These are phyloP conservation scores for Nansenia antarctica DNA, from an alignment of 2,113 vertebrate genomes.

Conservation along the genomic window DNA sequence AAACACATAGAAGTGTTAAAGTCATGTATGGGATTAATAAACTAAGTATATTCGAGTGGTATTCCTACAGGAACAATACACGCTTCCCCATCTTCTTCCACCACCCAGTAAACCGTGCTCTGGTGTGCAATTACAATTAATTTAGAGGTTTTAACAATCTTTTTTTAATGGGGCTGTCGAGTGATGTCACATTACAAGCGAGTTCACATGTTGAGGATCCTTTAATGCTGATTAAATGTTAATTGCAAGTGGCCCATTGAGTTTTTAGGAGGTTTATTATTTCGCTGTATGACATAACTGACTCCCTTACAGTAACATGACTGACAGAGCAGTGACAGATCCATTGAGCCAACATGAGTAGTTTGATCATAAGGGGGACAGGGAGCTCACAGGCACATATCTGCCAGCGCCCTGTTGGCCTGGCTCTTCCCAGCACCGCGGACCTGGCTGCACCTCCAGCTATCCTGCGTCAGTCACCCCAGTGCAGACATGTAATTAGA, in stretches of 20 bases:
- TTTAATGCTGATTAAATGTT: neutral
- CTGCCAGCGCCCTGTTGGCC: neutral
- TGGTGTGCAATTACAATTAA: neutral
- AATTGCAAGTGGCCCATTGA: neutral
- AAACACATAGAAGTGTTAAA: too few relatives aligned
- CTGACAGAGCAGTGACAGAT: neutral
- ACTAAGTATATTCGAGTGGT: neutral
- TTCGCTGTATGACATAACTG: neutral
- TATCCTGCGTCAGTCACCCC: neutral
- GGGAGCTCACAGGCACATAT: neutral
- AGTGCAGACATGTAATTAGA: neutral
- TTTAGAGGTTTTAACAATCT: neutral
- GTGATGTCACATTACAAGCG: neutral
- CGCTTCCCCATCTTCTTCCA: neutral
- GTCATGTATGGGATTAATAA: too few relatives aligned
- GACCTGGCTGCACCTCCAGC: neutral
- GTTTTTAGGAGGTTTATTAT: neutral
- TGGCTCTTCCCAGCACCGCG: neutral
- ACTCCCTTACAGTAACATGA: neutral
- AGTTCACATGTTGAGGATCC: neutral
- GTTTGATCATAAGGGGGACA: neutral
- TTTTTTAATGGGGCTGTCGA: neutral
- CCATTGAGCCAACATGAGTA: neutral
- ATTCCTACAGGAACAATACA: neutral
- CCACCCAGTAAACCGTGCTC: neutral